A percentile compares a stretch with the other conserved stretches of the same genome.
These are phyloP conservation scores for Agrochola circellaris DNA, from an alignment of 2,888 invertebrate genomes.

Conservation along the genomic window DNA sequence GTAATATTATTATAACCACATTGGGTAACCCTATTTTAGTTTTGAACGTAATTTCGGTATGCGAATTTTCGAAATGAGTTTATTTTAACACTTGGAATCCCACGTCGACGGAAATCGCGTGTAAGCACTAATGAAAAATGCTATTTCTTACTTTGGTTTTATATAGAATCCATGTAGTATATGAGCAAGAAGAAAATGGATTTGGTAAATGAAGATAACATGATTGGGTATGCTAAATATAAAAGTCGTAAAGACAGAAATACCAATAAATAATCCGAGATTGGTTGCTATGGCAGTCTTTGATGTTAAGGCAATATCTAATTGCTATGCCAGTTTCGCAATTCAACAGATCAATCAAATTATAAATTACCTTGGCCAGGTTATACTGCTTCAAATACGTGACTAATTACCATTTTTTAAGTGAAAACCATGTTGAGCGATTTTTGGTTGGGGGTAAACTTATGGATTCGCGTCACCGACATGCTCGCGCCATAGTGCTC, in stretches of 20 bases:
- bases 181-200: neutral
- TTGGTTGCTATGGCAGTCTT: neutral
- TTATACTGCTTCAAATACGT: neutral
- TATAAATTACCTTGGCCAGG: neutral
- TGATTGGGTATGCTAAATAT: neutral
- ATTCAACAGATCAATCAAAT: neutral
- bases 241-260: neutral
- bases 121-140: neutral
- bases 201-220: neutral
- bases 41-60: slow-evolving; percentile 49
- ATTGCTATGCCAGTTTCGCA: neutral
- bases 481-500: no score
- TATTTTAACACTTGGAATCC: neutral
- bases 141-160: neutral
- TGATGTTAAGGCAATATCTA: neutral
- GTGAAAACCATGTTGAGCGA: no score
- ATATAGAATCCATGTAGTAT: neutral
- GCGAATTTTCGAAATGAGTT: slow-evolving; percentile 19
- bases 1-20: slow-evolving; percentile 71
- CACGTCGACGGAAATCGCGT: neutral
- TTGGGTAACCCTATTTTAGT: slow-evolving; percentile 61
- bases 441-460: no score
- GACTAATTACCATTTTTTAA: neutral
- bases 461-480: no score
- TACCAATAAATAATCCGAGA: neutral